Conservation (phyloP, 2,888 invertebrate species). For the Conchocele bisecta region DNA sequence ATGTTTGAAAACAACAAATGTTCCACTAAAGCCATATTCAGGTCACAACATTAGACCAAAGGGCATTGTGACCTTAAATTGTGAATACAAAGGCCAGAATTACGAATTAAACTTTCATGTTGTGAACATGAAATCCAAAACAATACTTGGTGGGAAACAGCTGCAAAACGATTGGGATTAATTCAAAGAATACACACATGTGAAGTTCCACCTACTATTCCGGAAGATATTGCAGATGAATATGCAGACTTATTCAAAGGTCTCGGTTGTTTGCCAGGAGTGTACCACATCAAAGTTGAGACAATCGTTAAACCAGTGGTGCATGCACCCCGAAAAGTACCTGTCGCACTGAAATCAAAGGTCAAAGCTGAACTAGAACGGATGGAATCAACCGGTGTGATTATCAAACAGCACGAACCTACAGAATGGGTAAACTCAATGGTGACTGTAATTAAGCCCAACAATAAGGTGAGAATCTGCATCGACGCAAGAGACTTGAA, state of each 20-base stretch:
- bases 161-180: conserved; percentile 26
- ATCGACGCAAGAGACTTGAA: conserved; percentile 49
- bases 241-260: conserved; percentile 38
- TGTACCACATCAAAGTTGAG: conserved; percentile 32
- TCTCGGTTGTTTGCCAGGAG: conserved; percentile 42
- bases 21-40: conserved; percentile 32
- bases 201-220: no score
- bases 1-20: conserved; percentile 14
- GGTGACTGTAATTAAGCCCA: conserved; percentile 33
- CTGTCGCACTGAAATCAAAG: conserved; percentile 41
- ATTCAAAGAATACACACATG: conserved; percentile 33
- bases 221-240: conserved; percentile 16
- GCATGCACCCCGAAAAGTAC: conserved; percentile 51
- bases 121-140: conserved; percentile 25
- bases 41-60: conserved; percentile 32
- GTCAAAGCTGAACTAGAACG: conserved; percentile 45
- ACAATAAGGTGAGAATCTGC: conserved; percentile 24
- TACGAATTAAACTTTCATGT: conserved; percentile 30
- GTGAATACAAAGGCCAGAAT: conserved; percentile 8
- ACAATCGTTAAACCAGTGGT: conserved; percentile 42
- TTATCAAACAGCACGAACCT: conserved; percentile 31
- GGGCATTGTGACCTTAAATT: conserved; percentile 16
- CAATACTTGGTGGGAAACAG: conserved; percentile 40
- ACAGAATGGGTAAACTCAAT: conserved; percentile 38
- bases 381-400: conserved; percentile 46